Base-by-base conservation (phyloP, 2,888 invertebrate genomes). In the Drosophila paracracens region DNA sequence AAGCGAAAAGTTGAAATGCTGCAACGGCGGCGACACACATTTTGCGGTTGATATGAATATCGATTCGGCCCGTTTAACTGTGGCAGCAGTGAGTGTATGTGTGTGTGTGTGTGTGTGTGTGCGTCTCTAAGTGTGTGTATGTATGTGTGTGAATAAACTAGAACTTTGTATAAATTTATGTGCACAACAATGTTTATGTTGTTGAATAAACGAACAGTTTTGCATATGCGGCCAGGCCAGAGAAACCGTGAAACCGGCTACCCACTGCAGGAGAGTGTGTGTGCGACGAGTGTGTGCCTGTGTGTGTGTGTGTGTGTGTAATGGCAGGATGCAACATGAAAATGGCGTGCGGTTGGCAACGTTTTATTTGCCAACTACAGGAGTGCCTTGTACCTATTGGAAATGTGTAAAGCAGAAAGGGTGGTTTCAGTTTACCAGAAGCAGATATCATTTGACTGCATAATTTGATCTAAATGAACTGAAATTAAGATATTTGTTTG, bases 131-230 rank as follows among this genome's bases (percentile, higher is more conserved):
- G 68, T 51, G 18, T 65, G 61, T 58, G 61, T 64, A 25, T 35
- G 48, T 29, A 27, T 18, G 63, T 79, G 57, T 48, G 74, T 80
- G 57, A 79, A 83, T 76, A 88, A 89, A 88, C 88, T 89, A 89
- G 86, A 88, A 85, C 90, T 85, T 85, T 86, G 89, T 90, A 86
- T 88, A 83, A 88, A 90, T 83, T 90, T 87, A 87, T 85, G 88
- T 85, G 89, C 81, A 82, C 84, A 85, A 85, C 89, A 85, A 89
- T 89, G 84, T 85, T 85, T 85, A 85, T 85, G 90, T 85, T 85
- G 89, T 88, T 89, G 89, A 85, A 85, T 89, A 85, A 85, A 89
- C 84, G 89, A 85, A 68, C 89, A 89, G 84, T 89, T 84, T 85
- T 88, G 85, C 83, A 88, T 83, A 77, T 81, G 82, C 79, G 83